Evolutionary conservation across 2,113 vertebrate species (phyloP), one percentile per base, ranked within the genome.

Genomic region (Nasalis larvatus): DNA sequence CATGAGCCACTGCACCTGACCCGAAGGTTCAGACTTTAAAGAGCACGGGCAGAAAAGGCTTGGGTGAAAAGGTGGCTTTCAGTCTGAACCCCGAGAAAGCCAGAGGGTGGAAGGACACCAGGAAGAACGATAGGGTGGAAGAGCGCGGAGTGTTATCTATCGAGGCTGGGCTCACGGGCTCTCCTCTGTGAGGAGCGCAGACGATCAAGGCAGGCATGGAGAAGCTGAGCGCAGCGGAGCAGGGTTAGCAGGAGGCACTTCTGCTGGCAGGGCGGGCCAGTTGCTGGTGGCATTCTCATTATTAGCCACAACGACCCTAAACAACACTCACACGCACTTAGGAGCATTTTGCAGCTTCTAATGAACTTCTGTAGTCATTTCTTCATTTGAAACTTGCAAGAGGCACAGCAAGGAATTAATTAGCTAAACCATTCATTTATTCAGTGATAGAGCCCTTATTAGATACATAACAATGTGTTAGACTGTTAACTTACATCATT

Each of bases 361-460:
- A 91, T 60, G 52, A 78, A 92, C 85, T 92, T 89, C 83, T 68
- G 68, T 54, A 69, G 78, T 54, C 71, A 45, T 89, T 73, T 74
- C 60, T 92, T 96, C 73, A 25, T 82, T 90, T 78, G 69, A 78
- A 91, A 73, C 60, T 74, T 74, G 73, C 27, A 88, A 93, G 88
- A 88, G 71, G 77, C 76, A 35, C 77, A 78, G 49, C 30, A 56
- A 97, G 60, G 56, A 95, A 95, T 82, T 81, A 77, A 92, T 91
- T 68, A 27, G 23, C 73, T 63, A n/a, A 58, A 32, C 45, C 23
- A 30, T 66, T 30, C 49, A 47, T 92, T 32, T 66, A 14, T 74
- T 89, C 74, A 16, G 16, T 82, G 85, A 42, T 0, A 63, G 42
- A 88, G 47, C 47, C 47, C 30, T 93, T 66, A 37, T 45, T 60